Evolutionary conservation across 2,888 invertebrate genomes (phyloP).

Genomic region (Hoplodrina blanda): DNA sequence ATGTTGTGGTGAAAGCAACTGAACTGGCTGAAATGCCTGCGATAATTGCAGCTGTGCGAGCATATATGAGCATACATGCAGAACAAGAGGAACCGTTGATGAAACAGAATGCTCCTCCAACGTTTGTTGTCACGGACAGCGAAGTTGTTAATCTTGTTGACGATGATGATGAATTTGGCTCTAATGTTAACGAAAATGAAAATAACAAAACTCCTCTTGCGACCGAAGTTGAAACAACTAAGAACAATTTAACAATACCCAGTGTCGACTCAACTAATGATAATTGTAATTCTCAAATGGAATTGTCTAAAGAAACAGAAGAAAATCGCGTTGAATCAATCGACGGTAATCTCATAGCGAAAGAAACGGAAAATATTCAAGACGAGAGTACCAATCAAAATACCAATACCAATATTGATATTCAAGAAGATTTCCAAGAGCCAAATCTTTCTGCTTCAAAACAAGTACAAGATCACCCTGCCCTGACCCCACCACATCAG

Average conservation of each 20-base stretch:
- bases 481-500: neutral
- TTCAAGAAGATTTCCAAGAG: conserved; percentile 2
- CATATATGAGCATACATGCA: conserved; percentile 61
- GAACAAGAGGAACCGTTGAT: neutral
- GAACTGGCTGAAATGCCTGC: conserved; percentile 65
- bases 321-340: neutral
- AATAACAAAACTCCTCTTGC: neutral
- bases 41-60: conserved; percentile 69
- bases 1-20: conserved; percentile 55
- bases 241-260: neutral
- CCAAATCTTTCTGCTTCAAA: conserved; percentile 1
- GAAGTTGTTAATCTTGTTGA: conserved; percentile 56
- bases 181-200: conserved; percentile 7
- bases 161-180: conserved; percentile 46
- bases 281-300: conserved; percentile 1
- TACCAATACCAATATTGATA: neutral
- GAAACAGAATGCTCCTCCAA: neutral
- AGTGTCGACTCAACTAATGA: neutral
- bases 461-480: conserved; percentile 2
- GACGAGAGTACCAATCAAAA: neutral
- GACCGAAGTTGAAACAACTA: neutral
- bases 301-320: conserved; percentile 1
- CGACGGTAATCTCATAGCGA: neutral
- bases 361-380: neutral
- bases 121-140: neutral